These are phyloP conservation scores for Periphyllus acericola DNA, from an alignment of 2,888 invertebrate genomes.

Conservation along the genomic window DNA sequence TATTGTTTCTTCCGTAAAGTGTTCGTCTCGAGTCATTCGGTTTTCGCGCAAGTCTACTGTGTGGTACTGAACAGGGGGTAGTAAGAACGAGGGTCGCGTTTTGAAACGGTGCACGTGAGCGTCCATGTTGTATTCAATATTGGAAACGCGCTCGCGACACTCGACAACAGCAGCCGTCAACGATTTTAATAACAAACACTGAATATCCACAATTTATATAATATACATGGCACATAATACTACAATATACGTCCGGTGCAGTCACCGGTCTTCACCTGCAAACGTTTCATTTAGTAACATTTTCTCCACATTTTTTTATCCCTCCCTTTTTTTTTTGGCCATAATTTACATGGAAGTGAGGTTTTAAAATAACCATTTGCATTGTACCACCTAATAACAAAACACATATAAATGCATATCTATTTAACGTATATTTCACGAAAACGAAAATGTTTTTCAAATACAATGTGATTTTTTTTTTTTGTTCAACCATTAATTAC, in stretches of 20 bases:
- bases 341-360: not conserved
- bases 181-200: not conserved
- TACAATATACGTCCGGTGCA: not conserved
- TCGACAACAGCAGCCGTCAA: not conserved
- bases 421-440: no score
- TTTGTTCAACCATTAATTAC: no score
- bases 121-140: not conserved
- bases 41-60: no score
- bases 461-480: no score
- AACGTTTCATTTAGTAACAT: not conserved
- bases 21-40: no score
- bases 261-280: not conserved
- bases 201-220: not conserved
- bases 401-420: no score
- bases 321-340: not conserved
- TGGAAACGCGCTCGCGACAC: not conserved
- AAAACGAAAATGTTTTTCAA: no score
- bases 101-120: no score
- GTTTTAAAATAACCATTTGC: not conserved
- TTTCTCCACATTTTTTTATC: not conserved
- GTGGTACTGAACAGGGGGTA: no score
- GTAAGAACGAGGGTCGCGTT: no score
- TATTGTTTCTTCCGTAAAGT: no score
- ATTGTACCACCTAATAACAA: not conserved
- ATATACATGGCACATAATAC: not conserved